A percentile compares a stretch with the other conserved stretches of the same genome.
Conservation (phyloP, 2,888 invertebrate genomes). For the Allolobophora icterica region DNA sequence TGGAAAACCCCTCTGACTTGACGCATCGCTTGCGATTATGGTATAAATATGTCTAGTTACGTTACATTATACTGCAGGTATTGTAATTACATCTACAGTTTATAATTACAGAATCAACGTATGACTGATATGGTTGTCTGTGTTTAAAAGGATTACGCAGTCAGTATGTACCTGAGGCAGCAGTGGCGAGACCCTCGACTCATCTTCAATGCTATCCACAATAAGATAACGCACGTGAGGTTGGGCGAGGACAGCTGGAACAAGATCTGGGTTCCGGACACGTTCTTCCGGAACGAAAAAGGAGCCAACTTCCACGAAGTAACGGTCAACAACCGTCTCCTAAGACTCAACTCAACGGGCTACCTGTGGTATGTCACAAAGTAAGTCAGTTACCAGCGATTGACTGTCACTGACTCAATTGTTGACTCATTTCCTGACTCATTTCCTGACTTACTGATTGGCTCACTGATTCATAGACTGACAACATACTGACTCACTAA, state of each 20-base stretch:
- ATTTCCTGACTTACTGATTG: too few relatives aligned
- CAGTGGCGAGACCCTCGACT: conserved; percentile 89
- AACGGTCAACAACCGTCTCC: conserved; percentile 45
- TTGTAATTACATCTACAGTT: too few relatives aligned
- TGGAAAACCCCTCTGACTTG: too few relatives aligned
- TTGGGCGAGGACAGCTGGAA: conserved; percentile 43
- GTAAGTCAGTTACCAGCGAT: conserved; percentile 34
- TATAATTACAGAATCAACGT: not conserved
- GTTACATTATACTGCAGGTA: too few relatives aligned
- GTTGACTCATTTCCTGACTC: too few relatives aligned
- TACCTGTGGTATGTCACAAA: conserved; percentile 47
- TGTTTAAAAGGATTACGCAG: conserved; percentile 36
- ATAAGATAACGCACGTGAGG: conserved; percentile 29
- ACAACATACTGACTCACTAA: too few relatives aligned
- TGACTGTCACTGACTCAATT: not conserved
- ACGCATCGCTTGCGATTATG: too few relatives aligned
- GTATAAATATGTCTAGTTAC: too few relatives aligned
- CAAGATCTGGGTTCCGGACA: conserved; percentile 49
- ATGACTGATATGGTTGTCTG: not conserved
- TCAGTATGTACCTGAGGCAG: conserved; percentile 82
- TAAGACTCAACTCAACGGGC: conserved; percentile 45
- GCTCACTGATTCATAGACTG: too few relatives aligned
- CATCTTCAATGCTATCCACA: conserved; percentile 41
- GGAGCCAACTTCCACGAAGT: conserved; percentile 47
- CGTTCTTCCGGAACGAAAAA: conserved; percentile 50